These are phyloP conservation scores for Nasonia vitripennis DNA, from an alignment of 1,140 invertebrate genomes.

Conservation along the genomic window DNA sequence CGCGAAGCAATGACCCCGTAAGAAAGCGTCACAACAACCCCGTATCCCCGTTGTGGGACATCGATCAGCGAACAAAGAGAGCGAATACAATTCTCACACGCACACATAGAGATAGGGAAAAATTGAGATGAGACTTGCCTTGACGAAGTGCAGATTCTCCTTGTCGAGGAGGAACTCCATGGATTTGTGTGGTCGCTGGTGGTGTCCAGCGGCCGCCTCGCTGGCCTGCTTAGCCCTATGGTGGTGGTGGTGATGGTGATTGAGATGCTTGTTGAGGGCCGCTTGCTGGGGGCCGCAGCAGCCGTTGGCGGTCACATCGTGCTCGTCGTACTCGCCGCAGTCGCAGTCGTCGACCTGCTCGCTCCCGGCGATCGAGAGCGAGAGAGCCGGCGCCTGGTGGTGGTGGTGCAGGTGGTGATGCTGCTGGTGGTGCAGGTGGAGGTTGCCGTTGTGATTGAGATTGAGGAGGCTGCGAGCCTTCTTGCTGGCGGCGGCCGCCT, in stretches of 20 bases:
- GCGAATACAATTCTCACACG: too few relatives aligned
- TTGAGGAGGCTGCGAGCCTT: conserved; percentile 88
- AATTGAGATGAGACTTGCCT: conserved; percentile 75
- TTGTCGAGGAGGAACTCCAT: conserved; percentile 96
- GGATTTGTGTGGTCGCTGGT: conserved; percentile 86
- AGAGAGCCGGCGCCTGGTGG: neutral
- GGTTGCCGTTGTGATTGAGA: conserved; percentile 76
- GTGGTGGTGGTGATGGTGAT: conserved; percentile 42
- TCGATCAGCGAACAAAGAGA: too few relatives aligned
- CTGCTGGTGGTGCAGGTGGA: conserved; percentile 70
- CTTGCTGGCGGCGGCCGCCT: conserved; percentile 75
- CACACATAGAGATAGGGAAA: too few relatives aligned
- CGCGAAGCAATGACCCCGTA: too few relatives aligned
- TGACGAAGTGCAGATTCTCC: conserved; percentile 86
- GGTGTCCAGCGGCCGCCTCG: conserved; percentile 67
- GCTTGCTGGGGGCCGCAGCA: neutral
- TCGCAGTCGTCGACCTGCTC: conserved; percentile 55
- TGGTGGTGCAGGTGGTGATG: conserved; percentile 64
- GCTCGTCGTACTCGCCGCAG: conserved; percentile 55
- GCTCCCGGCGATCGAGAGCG: neutral
- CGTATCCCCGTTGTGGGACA: too few relatives aligned
- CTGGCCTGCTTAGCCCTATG: conserved; percentile 49
- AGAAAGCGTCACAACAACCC: too few relatives aligned
- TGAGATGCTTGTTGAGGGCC: conserved; percentile 43
- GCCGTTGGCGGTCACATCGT: neutral